Evolutionary conservation across 2,888 invertebrate genomes (phyloP).

Genomic region (Odontocerum albicorne): DNA sequence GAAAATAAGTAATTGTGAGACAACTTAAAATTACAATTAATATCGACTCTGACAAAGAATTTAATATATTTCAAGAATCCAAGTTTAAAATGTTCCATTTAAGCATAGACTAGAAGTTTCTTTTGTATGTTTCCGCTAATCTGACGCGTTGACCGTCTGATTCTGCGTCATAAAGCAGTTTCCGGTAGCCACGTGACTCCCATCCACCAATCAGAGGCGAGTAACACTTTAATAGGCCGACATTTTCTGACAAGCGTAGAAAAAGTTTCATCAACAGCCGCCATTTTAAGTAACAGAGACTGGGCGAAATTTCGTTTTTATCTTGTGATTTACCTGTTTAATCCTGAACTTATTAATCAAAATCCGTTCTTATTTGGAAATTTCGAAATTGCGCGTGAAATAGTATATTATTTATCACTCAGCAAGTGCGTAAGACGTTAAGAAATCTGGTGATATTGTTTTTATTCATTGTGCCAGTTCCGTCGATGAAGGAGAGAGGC

Average conservation of each 20-base stretch:
- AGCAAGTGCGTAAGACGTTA: slow-evolving; percentile 54
- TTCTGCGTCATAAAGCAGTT: slow-evolving; percentile 43
- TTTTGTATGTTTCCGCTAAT: slow-evolving; percentile 46
- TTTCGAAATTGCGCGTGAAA: slow-evolving; percentile 62
- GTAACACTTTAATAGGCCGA: slow-evolving; percentile 55
- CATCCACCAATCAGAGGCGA: slow-evolving; percentile 50
- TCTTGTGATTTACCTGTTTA: slow-evolving; percentile 68
- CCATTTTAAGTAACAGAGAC: slow-evolving; percentile 87
- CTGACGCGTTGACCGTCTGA: slow-evolving; percentile 53
- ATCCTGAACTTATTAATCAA: slow-evolving; percentile 60
- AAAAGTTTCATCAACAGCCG: slow-evolving; percentile 95
- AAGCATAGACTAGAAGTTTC: slow-evolving; percentile 25
- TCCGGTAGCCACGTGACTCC: slow-evolving; percentile 57
- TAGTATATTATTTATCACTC: slow-evolving; percentile 51
- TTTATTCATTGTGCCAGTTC: slow-evolving; percentile 73
- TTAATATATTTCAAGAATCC: too few species aligned
- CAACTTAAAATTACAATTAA: too few species aligned
- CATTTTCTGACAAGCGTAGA: slow-evolving; percentile 90
- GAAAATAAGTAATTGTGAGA: background rate
- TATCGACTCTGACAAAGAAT: too few species aligned
- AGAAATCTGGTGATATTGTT: slow-evolving; percentile 64
- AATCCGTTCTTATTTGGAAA: slow-evolving; percentile 61
- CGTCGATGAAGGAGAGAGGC: slow-evolving; percentile 74
- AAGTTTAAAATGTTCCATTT: too few species aligned
- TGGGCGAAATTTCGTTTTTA: slow-evolving; percentile 75